Evolutionary conservation across 2,113 vertebrate species (phyloP), one percentile per base, ranked within the genome.

Genomic region (Dryoscopus gambensis): DNA sequence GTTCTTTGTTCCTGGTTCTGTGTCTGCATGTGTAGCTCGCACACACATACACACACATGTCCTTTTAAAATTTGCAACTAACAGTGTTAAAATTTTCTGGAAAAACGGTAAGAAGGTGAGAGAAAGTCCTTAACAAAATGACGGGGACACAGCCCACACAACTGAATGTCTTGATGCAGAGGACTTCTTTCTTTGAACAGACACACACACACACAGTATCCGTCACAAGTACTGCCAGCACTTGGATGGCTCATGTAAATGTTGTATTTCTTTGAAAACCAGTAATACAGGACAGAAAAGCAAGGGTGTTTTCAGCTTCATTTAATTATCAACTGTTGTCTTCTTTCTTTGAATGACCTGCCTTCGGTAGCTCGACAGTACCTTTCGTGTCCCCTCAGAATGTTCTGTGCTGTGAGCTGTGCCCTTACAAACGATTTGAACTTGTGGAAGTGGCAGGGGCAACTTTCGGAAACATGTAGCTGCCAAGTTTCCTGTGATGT

Each of bases 401-500:
- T 90, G 56, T 52, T 94, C 78, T 76, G 39, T 86, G 69, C 86
- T 69, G 24, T 42, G 84, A 96, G 79, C 96, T 89, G 37, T 53
- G 79, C 95, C 93, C 83, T 97, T 87, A 75, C 76, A 91, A 96
- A 96, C 7, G 52, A 92, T 93, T 87, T 97, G 96, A 96, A 97
- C 97, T 96, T 92, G 90, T 97, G 97, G 97, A 98, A 98, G 96
- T 96, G 95, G 93, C 92, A 74, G 87, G 95, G 94, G 97, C 96
- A 97, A 98, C 96, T 98, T 98, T 98, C 94, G 96, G 96, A 98
- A 98, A 98, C 97, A 94, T 95, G 93, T 93, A 93, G 93, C 97
- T 98, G 98, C 98, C 98, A 98, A 98, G 97, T 97, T 97, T 97
- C 96, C 97, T 98, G 94, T 96, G 97, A 97, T 96, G 94, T 85